Evolutionary conservation across 2,797 vertebrate species (phyloP).

Genomic region (Periophthalmus magnuspinnatus): DNA sequence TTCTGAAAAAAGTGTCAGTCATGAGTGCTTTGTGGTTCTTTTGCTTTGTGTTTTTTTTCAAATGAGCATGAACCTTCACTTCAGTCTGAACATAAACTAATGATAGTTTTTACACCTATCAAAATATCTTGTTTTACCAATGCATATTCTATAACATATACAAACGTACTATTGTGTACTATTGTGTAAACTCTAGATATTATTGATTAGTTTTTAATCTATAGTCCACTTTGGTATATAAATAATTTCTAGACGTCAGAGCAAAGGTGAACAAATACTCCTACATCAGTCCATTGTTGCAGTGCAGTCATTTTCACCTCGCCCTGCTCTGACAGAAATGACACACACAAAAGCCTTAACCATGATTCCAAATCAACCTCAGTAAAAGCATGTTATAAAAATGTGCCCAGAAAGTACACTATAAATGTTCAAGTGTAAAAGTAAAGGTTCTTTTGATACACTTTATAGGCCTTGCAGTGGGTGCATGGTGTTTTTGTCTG

Average conservation of each 20-base stretch:
- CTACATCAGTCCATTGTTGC: background rate
- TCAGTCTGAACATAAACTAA: background rate
- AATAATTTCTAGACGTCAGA: too few relatives aligned
- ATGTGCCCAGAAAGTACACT: background rate
- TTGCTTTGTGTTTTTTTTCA: too few relatives aligned
- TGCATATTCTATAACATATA: too few relatives aligned
- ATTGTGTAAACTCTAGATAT: too few relatives aligned
- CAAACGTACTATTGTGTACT: too few relatives aligned
- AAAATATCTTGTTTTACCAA: too few relatives aligned
- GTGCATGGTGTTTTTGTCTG: background rate
- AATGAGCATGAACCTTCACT: background rate
- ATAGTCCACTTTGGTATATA: background rate
- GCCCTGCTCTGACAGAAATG: background rate
- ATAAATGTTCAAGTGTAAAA: constrained; percentile 3
- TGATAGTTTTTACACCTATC: background rate
- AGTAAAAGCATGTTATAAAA: constrained; percentile 11
- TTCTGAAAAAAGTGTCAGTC: background rate
- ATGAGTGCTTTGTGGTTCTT: too few relatives aligned
- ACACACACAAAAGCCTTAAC: background rate
- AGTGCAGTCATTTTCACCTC: background rate
- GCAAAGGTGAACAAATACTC: background rate
- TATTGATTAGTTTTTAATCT: background rate
- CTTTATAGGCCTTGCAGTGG: background rate
- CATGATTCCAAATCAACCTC: background rate
- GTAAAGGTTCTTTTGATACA: background rate